Conservation (phyloP, 2,888 invertebrate species). For the Anarsia innoxiella region DNA sequence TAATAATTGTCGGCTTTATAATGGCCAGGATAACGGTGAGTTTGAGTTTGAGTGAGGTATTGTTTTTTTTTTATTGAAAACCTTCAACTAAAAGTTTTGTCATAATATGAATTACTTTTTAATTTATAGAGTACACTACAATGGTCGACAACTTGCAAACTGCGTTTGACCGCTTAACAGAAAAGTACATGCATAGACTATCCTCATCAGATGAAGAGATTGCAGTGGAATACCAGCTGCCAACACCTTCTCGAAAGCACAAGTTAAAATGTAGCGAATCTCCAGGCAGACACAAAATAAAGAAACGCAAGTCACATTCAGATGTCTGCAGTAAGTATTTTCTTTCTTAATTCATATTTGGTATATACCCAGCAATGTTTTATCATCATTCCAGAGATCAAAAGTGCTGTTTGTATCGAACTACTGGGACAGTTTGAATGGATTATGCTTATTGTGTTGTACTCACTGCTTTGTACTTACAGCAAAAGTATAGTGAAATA, state of each 20-base stretch:
- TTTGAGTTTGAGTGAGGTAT: too few relatives aligned
- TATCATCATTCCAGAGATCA: too few relatives aligned
- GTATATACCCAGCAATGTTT: too few relatives aligned
- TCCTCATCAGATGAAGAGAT: conserved; percentile 87
- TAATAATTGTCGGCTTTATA: conserved; percentile 93
- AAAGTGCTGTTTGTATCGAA: too few relatives aligned
- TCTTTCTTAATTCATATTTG: too few relatives aligned
- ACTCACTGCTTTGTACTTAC: too few relatives aligned
- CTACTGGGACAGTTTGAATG: too few relatives aligned
- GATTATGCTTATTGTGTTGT: too few relatives aligned
- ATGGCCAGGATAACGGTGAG: conserved; percentile 94
- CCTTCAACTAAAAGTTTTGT: too few relatives aligned
- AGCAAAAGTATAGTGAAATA: conserved; percentile 7
- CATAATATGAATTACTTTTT: neutral
- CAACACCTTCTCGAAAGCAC: conserved; percentile 62
- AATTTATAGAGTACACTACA: conserved; percentile 84
- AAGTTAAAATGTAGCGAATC: conserved; percentile 57
- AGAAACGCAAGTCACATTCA: conserved; percentile 56
- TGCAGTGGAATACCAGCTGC: conserved; percentile 79
- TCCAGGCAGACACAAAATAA: conserved; percentile 49
- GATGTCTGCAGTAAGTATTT: conserved; percentile 35
- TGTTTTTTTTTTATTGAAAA: too few relatives aligned
- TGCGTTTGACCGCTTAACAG: conserved; percentile 87
- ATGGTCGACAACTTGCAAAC: conserved; percentile 90
- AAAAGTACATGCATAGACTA: conserved; percentile 87